Base-by-base conservation (phyloP, 2,888 invertebrate species). In the Latheticus oryzae region DNA sequence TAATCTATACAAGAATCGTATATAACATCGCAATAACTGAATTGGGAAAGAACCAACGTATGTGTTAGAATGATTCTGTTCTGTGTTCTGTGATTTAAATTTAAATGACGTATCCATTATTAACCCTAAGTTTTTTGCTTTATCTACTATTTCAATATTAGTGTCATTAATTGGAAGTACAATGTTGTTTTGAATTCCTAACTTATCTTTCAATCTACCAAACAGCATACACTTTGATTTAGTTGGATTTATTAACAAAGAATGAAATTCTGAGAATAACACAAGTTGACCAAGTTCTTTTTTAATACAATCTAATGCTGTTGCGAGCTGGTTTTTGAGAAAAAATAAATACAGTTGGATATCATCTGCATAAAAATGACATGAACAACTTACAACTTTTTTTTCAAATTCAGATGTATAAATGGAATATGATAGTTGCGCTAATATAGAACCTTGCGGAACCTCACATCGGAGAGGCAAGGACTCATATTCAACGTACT, bases 111-210 rank as follows among this genome's bases (percentile, higher is more conserved):
- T 19, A 5, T 19, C 21, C 21, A 28, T 28, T 9, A 28, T 9
- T 8, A 28, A 28, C 9, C 9, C 28, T 28, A n/a, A n/a, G n/a
- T n/a, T n/a, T n/a, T n/a, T 28, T 8, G 28, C 28, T 28, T 28
- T 3, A 28, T 7, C n/a, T 28, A 28, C 28, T 28, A 28, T 28
- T 8, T n/a, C n/a, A n/a, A n/a, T n/a, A n/a, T n/a, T n/a, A n/a
- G n/a, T n/a, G n/a, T n/a, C n/a, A n/a, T n/a, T 28, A 7, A 28
- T 28, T 3, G 28, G 8, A 8, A 7, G 9, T 8, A 28, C 3
- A 8, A 7, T 28, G 8, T 9, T 9, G n/a, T 8, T 28, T 8
- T 9, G n/a, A 9, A 9, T 28, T 28, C 8, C 9, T 28, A 9
- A 4, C n/a, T 8, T 28, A 19, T 19, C 21, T 19, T 19, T 19